A percentile compares a stretch with the other conserved stretches of the same genome.
Conservation (phyloP, 2,797 vertebrate genomes). For the Phataginus tetradactyla region DNA sequence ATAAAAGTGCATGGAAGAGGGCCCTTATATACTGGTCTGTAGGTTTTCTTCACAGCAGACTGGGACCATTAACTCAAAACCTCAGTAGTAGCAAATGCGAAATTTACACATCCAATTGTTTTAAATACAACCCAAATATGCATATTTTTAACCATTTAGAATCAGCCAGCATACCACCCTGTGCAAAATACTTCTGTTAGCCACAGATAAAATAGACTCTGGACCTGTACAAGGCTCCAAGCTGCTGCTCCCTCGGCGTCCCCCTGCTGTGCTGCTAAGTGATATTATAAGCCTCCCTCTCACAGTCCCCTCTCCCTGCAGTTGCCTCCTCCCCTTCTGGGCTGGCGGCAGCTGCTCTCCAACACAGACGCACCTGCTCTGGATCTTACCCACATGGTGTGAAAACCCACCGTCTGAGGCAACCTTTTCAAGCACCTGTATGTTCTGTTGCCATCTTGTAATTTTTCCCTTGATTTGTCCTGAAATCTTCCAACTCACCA, state of each 20-base stretch:
- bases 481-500: not conserved
- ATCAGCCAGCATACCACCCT: not conserved
- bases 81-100: not conserved
- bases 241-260: not conserved
- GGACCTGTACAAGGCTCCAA: not conserved
- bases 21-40: not conserved
- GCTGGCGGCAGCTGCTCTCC: too few relatives aligned
- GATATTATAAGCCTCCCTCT: not conserved
- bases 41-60: not conserved
- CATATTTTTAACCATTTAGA: not conserved
- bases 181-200: not conserved
- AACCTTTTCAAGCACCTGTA: not conserved
- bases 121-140: not conserved
- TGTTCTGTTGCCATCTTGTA: not conserved
- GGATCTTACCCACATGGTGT: not conserved
- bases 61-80: not conserved
- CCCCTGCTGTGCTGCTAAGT: not conserved
- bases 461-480: not conserved
- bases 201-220: not conserved
- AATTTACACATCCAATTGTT: not conserved
- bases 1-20: not conserved
- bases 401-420: not conserved
- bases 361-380: not conserved
- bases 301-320: not conserved
- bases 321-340: not conserved